Evolutionary conservation across 2,113 vertebrate species (phyloP).

Genomic region (Chaetops frenatus): DNA sequence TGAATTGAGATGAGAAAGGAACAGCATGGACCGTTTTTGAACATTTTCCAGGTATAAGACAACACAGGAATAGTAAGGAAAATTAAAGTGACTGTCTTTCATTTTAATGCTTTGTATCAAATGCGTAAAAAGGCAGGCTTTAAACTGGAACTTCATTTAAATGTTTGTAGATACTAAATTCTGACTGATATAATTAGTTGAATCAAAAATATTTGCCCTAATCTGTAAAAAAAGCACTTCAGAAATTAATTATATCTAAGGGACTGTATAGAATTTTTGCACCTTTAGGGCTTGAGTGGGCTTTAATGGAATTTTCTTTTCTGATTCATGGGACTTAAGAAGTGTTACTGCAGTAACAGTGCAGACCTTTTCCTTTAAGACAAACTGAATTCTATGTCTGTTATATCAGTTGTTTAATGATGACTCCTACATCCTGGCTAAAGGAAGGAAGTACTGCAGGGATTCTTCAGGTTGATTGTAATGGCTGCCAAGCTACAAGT

Average conservation of each 20-base stretch:
- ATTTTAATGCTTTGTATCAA: neutral
- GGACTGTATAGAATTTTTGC: neutral
- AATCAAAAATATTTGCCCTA: neutral
- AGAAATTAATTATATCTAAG: neutral
- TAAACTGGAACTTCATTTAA: neutral
- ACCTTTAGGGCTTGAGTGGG: neutral
- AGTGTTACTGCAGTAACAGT: neutral
- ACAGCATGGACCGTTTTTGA: neutral
- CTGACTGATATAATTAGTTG: neutral
- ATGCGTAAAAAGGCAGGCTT: neutral
- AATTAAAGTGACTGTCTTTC: neutral
- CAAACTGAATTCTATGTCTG: neutral
- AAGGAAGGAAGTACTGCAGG: neutral
- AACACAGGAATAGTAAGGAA: neutral
- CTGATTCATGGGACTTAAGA: neutral
- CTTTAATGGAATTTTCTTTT: neutral
- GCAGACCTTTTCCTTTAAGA: neutral
- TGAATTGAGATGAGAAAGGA: neutral
- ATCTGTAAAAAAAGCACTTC: neutral
- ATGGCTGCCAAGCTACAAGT: neutral
- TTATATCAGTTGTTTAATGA: neutral
- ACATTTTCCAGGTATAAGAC: neutral
- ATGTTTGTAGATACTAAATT: neutral
- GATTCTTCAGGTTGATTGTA: neutral
- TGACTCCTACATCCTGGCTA: neutral